These are phyloP conservation scores for Hetaerina americana DNA, from an alignment of 1,140 invertebrate species.

Conservation along the genomic window DNA sequence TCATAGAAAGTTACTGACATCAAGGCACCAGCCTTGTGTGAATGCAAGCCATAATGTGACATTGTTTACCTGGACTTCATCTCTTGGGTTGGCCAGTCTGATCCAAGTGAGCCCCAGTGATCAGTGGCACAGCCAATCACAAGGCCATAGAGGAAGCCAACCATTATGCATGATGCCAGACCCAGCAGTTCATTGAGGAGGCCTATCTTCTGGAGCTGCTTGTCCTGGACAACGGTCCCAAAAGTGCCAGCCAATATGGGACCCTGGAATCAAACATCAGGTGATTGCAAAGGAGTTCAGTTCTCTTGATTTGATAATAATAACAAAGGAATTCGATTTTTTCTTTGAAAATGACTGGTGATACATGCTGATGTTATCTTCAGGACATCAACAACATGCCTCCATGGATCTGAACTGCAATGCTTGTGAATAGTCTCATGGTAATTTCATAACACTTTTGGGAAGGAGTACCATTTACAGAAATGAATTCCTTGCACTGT, in stretches of 20 bases:
- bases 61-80: constrained; percentile 45
- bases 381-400: too few relatives aligned
- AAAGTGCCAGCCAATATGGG: constrained; percentile 62
- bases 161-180: constrained; percentile 39
- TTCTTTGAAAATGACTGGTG: too few relatives aligned
- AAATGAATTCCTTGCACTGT: too few relatives aligned
- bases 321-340: too few relatives aligned
- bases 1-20: too few relatives aligned
- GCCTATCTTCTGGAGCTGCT: constrained; percentile 41
- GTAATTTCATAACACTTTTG: too few relatives aligned
- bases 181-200: constrained; percentile 49
- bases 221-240: constrained; percentile 51
- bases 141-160: constrained; percentile 56
- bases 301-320: not conserved
- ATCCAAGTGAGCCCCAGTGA: constrained; percentile 35
- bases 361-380: too few relatives aligned
- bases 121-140: constrained; percentile 39
- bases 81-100: constrained; percentile 50
- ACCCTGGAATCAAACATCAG: constrained; percentile 33
- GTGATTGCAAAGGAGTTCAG: not conserved
- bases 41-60: too few relatives aligned
- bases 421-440: too few relatives aligned
- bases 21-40: too few relatives aligned
- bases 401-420: too few relatives aligned
- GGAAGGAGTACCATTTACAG: too few relatives aligned